Conservation (phyloP, 2,113 vertebrate genomes). For the Cepphus grylle region DNA sequence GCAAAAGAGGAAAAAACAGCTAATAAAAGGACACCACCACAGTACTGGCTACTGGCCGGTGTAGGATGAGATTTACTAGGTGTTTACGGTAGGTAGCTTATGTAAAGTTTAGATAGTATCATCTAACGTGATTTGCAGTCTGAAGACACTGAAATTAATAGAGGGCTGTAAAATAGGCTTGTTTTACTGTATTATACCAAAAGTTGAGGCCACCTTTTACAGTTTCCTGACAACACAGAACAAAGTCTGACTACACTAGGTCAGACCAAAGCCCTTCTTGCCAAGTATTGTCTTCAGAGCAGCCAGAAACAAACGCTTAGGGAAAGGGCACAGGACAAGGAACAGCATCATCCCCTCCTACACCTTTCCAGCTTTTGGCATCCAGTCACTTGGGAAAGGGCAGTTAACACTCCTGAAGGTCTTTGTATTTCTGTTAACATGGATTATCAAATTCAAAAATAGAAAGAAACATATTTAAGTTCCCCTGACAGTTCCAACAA, state of each 20-base stretch:
- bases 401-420: neutral
- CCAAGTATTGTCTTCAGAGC: neutral
- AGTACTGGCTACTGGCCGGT: neutral
- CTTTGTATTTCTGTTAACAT: neutral
- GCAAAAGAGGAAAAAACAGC: conserved; percentile 72
- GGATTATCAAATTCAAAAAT: neutral
- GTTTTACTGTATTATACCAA: neutral
- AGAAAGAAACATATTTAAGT: neutral
- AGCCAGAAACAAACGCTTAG: neutral
- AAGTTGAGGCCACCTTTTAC: neutral
- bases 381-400: neutral
- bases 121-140: neutral
- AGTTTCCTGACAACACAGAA: conserved; percentile 23
- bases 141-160: neutral
- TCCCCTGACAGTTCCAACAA: neutral
- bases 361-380: neutral
- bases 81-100: neutral
- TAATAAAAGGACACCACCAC: conserved; percentile 12
- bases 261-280: neutral
- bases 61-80: neutral
- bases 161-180: neutral
- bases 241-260: neutral
- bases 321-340: conserved; percentile 7
- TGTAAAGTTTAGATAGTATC: neutral
- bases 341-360: conserved; percentile 3